Evolutionary conservation across 2,113 vertebrate genomes (phyloP), one percentile per base, ranked within the genome.

Genomic region (Mormyrus iriodes): DNA sequence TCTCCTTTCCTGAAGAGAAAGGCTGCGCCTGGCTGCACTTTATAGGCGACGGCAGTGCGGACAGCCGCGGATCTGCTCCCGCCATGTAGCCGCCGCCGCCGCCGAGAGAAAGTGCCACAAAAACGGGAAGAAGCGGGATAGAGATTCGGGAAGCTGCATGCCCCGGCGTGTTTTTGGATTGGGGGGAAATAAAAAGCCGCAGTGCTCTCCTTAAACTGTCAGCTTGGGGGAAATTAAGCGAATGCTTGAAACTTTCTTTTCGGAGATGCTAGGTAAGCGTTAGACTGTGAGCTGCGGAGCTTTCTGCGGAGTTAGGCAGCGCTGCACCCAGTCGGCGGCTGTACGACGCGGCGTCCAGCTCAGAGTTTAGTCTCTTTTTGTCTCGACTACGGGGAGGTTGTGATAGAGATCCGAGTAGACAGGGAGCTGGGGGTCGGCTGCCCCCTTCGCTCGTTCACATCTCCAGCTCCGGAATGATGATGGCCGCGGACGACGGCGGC

Each of bases 401-500:
- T 27, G 44, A 52, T 6, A 15, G 15, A 35, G 85, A 48, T 19
- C 9, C n/a, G 85, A 13, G 85, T 24, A 31, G 49, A 35, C 27
- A 8, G n/a, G 88, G 46, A 24, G 19, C 27, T n/a, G 31, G 61
- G 35, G 49, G 88, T 31, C 48, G 10, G 87, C 55, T 1, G n/a
- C 35, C 69, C 48, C 19, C 76, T 35, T 35, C 27, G 48, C 49
- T 39, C 48, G 4, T 53, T 10, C 49, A 9, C n/a, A 39, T 19
- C 49, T n/a, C 15, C 17, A 39, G 42, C 82, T 24, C 44, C 44
- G 39, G 19, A 84, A 94, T 91, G 93, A 97, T 97, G 96, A 98
- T 98, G 97, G 97, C 97, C 91, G 94, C 95, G 93, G 97, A 98
- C 95, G 96, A 97, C 92, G 96, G 96, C 92, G 93, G 94, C 90